Base-by-base conservation (phyloP, 2,888 invertebrate species). In the Metallyticus violacea region DNA sequence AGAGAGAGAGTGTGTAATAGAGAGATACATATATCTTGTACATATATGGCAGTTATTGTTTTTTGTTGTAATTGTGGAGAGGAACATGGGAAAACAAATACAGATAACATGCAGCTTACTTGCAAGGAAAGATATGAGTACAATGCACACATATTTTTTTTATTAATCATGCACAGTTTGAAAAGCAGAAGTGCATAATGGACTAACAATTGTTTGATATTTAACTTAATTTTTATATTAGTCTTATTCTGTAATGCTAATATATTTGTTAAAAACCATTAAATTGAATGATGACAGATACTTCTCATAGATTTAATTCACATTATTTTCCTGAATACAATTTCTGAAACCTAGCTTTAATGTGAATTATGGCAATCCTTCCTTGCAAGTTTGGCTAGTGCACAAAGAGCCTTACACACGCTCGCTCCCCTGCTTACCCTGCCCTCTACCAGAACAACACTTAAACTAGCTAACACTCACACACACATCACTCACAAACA, bases 1-100 rank as follows among this genome's bases (percentile, higher is more conserved):
- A 84, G 76, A 85, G 26, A 85, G 85, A 85, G 28, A 79, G 85
- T 85, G 79, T 82, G 84, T 85, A 85, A 87, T 62, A 87, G 81
- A 81, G 77, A 85, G 81, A 28, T 27, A 28, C 30, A 78, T 77
- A n/a, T 27, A 85, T 28, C 85, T 29, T 62, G 79, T 79, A 26
- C 27, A 79, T 7, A 26, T 26, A 78, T 78, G 26, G 4, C 27
- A 27, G 79, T 79, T 79, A 22, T 27, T 79, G 79, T 79, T 79
- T 79, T 27, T 79, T 79, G 79, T 79, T 79, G 26, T 79, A 22
- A 28, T 26, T 28, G 27, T 27, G 27, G 27, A 79, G n/a, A n/a
- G 79, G 27, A 7, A 15, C 40, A 62, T 62, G 40, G 40, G 40
- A 62, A 62, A 62, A 62, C 40, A 62, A 62, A 62, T 62, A 62